Evolutionary conservation across 2,797 vertebrate species (phyloP), one percentile per base, ranked within the genome.

Genomic region (Leuciscus waleckii): DNA sequence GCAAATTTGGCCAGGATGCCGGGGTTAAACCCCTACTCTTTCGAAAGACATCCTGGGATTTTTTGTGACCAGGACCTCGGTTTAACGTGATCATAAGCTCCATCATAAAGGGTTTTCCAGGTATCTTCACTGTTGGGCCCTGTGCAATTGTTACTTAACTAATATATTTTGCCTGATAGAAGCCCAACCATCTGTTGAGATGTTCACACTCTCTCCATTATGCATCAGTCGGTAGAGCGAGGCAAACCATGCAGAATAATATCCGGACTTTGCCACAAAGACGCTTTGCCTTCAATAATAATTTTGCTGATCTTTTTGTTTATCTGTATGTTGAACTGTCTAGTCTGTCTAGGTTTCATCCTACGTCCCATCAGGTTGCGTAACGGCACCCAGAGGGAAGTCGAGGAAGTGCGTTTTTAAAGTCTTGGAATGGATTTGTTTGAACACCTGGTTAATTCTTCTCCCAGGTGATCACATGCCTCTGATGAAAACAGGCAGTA

Each of bases 101-200:
- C 2, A 14, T 56, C 37, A 77, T 58, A 39, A 58, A 77, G 11
- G 2, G 14, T 39, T 75, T 35, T 61, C 23, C 54, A 39, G 7
- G 6, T 32, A 46, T 29, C 26, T 51, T 49, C 71, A 32, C 46
- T 75, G 46, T n/a, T 11, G 5, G 74, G 56, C 11, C 2, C 51
- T 77, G 11, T 58, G 6, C 3, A 39, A 9, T 23, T 74, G 26
- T 29, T 49, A 74, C 43, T 32, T 29, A 11, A 32, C 17, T 14
- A 43, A 76, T 26, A 70, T 11, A n/a, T 54, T 26, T 11, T 17
- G 13, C 77, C 68, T 39, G 56, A 82, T 70, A 43, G 58, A 54
- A 43, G 49, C n/a, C 58, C 46, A 69, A 68, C 77, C 79, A 87
- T 86, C 76, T 89, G 85, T 85, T 81, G 54, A 76, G 39, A 41